These are phyloP conservation scores for Paradisaea rubra DNA, from an alignment of 2,113 vertebrate species.

Conservation along the genomic window DNA sequence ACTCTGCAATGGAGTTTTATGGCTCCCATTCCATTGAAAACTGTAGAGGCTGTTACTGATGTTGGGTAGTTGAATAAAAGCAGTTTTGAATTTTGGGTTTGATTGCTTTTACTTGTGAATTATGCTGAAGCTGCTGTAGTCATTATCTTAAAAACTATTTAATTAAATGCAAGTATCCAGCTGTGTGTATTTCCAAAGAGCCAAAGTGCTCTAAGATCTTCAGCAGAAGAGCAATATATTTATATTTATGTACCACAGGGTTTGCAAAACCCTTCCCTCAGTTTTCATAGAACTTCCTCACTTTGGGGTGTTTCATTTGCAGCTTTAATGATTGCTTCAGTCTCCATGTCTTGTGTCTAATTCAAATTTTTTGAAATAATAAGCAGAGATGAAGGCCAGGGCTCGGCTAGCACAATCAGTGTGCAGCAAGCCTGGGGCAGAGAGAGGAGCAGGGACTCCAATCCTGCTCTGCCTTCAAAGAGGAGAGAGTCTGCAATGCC, in stretches of 20 bases:
- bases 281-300: neutral
- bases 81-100: neutral
- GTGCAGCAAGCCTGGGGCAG: neutral
- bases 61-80: neutral
- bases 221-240: neutral
- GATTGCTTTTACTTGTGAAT: constrained; percentile 42
- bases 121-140: neutral
- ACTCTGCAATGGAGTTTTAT: constrained; percentile 3
- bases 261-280: neutral
- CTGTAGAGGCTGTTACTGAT: neutral
- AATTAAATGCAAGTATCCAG: constrained; percentile 43
- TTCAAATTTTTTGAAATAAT: neutral
- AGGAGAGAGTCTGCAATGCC: neutral
- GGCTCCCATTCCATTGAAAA: neutral
- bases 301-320: neutral
- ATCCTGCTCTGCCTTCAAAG: neutral
- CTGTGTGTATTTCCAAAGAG: constrained; percentile 34
- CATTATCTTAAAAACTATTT: constrained; percentile 46
- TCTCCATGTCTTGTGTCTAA: neutral
- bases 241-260: neutral
- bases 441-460: neutral
- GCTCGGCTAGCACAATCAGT: neutral
- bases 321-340: neutral
- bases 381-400: neutral
- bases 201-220: neutral